phyloP scores from a whole-genome alignment of 2,888 invertebrate species.

The Flabesymbios commensalis region DNA sequence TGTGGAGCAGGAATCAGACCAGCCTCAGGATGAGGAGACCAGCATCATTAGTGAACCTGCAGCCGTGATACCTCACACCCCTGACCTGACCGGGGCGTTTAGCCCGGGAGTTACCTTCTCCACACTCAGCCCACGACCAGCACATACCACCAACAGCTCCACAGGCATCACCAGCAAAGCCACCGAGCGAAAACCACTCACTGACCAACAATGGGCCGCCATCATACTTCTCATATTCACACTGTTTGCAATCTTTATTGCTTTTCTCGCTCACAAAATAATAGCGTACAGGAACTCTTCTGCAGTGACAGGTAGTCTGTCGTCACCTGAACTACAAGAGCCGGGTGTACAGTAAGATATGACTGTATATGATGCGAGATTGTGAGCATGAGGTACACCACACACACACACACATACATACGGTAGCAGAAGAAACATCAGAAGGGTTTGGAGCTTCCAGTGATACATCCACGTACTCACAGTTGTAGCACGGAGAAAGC shows the following conservation, averaged over 20 bases:
- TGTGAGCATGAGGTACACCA: no score
- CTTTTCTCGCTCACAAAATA: slow-evolving; percentile 67
- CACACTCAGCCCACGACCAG: slow-evolving; percentile 59
- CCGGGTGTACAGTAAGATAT: no score
- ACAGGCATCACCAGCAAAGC: not conserved
- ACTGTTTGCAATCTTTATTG: slow-evolving; percentile 69
- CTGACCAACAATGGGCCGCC: slow-evolving; percentile 70
- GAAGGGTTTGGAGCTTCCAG: no score
- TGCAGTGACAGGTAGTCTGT: not conserved
- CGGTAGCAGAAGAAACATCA: no score
- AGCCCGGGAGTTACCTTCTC: slow-evolving; percentile 68
- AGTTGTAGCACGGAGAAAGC: no score
- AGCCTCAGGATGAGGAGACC: not conserved
- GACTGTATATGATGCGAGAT: no score
- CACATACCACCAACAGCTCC: slow-evolving; percentile 18
- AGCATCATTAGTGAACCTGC: not conserved
- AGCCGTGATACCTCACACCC: not conserved
- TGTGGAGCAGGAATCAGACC: not conserved
- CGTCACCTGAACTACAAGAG: no score
- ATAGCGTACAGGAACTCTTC: slow-evolving; percentile 26
- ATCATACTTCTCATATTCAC: slow-evolving; percentile 69
- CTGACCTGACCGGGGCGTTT: slow-evolving; percentile 17
- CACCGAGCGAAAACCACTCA: slow-evolving; percentile 51
- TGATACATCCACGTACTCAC: no score
- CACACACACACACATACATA: no score